Base-by-base conservation (phyloP, 2,113 vertebrate genomes). In the Paraplagusia blochii region DNA sequence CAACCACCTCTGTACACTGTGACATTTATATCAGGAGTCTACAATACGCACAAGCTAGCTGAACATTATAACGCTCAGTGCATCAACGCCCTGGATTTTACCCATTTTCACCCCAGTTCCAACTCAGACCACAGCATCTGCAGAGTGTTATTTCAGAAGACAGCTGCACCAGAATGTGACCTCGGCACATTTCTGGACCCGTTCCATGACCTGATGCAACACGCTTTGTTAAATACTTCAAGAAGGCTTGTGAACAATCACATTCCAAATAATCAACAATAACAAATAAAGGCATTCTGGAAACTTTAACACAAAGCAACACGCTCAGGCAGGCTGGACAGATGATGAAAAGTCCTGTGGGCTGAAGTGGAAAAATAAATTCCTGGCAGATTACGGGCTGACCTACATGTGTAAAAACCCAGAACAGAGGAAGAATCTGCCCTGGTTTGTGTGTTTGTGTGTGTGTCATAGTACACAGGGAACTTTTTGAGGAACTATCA, bases 321-420 rank as follows among this genome's bases (percentile, higher is more conserved):
- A 61, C 51, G 17, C 53, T 14, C 13, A 43, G 44, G 29, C 44
- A 66, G 58, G 15, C 52, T 56, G 36, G 62, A 77, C 74, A 48
- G 57, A 63, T 69, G 69, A 80, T 54, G 5, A 69, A 77, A 46
- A 69, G 47, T 29, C 38, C 60, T 44, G 59, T 53, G 69, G 68
- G 68, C 56, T 54, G 66, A 77, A 59, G 63, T 58, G 74, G 71
- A 66, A 81, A 75, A 68, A 78, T 53, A 63, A 76, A 83, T 76
- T 77, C 62, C 69, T 78, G 16, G 12, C 53, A 66, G 66, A 81
- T 85, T 81, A 77, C 58, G 51, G 69, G 71, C 51, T 69, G 69
- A 79, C 74, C 72, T 63, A 63, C 77, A 82, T 69, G 47, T 79
- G 54, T 70, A 58, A 81, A 75, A 76, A 40, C 16, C 48, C 47